Evolutionary conservation across 2,797 vertebrate genomes (phyloP), one percentile per base, ranked within the genome.

Genomic region (Rhynchonycteris naso): DNA sequence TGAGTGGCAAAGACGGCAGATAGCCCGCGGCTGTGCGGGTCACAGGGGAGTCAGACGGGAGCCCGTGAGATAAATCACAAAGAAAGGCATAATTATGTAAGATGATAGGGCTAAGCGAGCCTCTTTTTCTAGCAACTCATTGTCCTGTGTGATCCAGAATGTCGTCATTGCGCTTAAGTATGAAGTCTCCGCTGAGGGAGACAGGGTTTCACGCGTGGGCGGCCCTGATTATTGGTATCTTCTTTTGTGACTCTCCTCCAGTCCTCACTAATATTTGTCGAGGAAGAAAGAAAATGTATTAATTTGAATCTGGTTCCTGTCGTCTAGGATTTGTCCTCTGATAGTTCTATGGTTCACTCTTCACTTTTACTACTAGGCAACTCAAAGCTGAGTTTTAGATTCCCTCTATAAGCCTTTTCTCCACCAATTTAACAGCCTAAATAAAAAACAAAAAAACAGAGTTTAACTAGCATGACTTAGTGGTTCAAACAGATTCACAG

Each of bases 191-290:
- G 0, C 0, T 16, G 35, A n/a, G 50, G 28, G 28, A 85, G 22
- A 47, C 0, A 8, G 1, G 35, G 22, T 65, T 2, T 28, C 3
- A 35, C 21, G 0, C 7, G 13, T 68, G 28, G 47, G 1, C 30
- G 63, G 56, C 30, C 33, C 1, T 54, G 69, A 75, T 80, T 12
- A 56, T 28, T 52, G 18, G 24, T 12, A 28, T 43, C 14, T 54
- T 76, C 54, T 26, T 66, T 33, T 54, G 13, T 35, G 16, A 1
- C 2, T 58, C 15, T 76, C 12, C 1, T 61, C 18, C 65, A 38
- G 58, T 15, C 30, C 6, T 69, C 1, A 7, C 86, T 68, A 69
- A 54, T 69, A 56, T 83, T 76, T 88, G 88, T 90, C 10, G 66
- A 10, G 89, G 79, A 10, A 26, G 74, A 76, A 54, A 76, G 24